Percentiles rank a stretch among this genome's conserved stretches.
Evolutionary conservation across 2,113 vertebrate species (phyloP).

Genomic region (Tetrao urogallus): DNA sequence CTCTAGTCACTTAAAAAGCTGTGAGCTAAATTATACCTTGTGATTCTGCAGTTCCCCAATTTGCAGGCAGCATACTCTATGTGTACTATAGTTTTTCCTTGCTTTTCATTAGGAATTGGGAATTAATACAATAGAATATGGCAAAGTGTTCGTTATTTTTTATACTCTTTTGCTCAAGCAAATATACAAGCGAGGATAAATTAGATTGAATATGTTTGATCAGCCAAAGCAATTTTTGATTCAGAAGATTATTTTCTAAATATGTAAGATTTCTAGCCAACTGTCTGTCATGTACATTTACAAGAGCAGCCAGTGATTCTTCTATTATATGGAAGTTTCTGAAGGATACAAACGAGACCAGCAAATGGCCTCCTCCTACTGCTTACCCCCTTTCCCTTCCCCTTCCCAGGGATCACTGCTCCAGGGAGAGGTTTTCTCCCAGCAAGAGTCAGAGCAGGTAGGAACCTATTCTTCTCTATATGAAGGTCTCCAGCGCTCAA

Average conservation of each 20-base stretch:
- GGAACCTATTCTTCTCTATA: background rate
- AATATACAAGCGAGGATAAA: background rate
- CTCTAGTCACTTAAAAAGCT: background rate
- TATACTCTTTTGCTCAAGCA: background rate
- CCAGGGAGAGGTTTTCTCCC: background rate
- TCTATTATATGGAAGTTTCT: background rate
- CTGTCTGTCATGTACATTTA: background rate
- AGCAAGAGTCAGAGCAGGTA: background rate
- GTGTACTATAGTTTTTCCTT: background rate
- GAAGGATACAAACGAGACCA: background rate
- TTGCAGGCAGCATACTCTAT: background rate
- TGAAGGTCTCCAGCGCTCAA: background rate
- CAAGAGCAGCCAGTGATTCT: background rate
- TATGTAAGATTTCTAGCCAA: background rate
- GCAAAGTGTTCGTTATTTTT: background rate
- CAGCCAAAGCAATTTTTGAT: background rate
- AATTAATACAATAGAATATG: background rate
- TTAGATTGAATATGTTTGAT: background rate
- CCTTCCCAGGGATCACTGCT: background rate
- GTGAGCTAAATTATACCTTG: background rate
- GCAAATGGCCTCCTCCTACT: background rate
- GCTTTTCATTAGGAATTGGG: background rate
- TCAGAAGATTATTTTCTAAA: background rate
- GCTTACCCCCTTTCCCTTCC: fast-evolving
- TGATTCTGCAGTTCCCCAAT: background rate